Conservation (phyloP, 1,140 invertebrate genomes). For the Brachionus angularis region DNA sequence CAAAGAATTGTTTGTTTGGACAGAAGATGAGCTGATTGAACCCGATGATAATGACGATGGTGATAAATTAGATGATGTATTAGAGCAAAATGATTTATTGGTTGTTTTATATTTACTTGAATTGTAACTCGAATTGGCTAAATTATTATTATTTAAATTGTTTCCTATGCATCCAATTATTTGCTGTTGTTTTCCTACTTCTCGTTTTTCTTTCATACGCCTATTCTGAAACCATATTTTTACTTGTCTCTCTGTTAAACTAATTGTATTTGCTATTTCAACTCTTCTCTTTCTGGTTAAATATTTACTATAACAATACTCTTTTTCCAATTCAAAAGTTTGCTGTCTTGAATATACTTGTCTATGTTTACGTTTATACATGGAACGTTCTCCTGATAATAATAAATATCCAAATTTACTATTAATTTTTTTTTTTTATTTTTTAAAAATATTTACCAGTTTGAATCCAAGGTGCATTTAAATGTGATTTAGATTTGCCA, state of each 20-base stretch:
- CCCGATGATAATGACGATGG: neutral
- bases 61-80: neutral
- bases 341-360: conserved; percentile 43
- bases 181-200: conserved; percentile 30
- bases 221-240: conserved; percentile 45
- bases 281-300: conserved; percentile 39
- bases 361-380: conserved; percentile 42
- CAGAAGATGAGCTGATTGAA: neutral
- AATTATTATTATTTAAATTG: too few species aligned
- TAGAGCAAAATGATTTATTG: conserved; percentile 22
- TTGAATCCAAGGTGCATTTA: conserved; percentile 24
- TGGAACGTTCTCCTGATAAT: conserved; percentile 13
- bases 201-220: conserved; percentile 45
- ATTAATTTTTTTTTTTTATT: neutral
- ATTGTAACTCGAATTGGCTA: neutral
- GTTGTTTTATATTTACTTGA: conserved; percentile 5
- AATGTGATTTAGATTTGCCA: conserved; percentile 1
- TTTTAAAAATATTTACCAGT: conserved; percentile 27
- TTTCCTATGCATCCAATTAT: conserved; percentile 5
- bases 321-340: conserved; percentile 45
- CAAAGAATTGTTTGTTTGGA: neutral
- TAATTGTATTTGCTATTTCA: conserved; percentile 34
- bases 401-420: neutral
- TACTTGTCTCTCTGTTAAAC: conserved; percentile 42
- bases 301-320: conserved; percentile 44